phyloP scores from a whole-genome alignment of 2,797 vertebrate genomes.

The Tapera naevia region DNA sequence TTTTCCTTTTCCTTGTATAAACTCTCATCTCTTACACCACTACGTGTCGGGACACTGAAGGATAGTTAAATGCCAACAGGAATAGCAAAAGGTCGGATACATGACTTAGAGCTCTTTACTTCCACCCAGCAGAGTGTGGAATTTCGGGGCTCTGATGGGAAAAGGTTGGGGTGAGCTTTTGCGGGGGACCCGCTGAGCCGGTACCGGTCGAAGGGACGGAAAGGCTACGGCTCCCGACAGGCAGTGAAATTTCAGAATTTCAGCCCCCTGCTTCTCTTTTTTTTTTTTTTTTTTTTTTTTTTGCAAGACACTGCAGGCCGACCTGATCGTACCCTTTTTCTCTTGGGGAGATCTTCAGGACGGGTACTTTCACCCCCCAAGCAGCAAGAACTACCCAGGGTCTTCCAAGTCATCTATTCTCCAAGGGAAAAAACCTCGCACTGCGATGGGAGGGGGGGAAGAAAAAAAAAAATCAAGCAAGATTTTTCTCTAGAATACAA shows the following conservation, averaged over 20 bases:
- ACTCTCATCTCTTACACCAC: background rate
- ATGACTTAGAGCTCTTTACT: background rate
- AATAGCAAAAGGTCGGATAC: background rate
- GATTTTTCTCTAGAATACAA: constrained; percentile 47
- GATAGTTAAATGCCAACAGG: background rate
- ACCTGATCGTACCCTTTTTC: background rate
- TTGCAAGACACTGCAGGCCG: background rate
- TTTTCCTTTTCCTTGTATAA: background rate
- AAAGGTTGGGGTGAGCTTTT: background rate
- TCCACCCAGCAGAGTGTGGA: background rate
- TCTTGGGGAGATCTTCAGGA: background rate
- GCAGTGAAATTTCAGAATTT: background rate
- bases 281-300: background rate
- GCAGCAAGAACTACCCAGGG: background rate
- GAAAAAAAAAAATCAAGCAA: background rate
- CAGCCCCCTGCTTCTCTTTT: background rate
- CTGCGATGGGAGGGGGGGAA: background rate
- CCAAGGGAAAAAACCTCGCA: constrained; percentile 1
- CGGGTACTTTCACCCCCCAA: background rate
- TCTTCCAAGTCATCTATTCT: constrained; percentile 11
- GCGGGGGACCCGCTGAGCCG: background rate
- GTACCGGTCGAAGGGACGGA: background rate
- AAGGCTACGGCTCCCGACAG: background rate
- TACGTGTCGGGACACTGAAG: background rate
- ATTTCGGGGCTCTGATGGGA: background rate